phyloP scores from a whole-genome alignment of 1,140 invertebrate genomes.

The Phenacoccus solenopsis region DNA sequence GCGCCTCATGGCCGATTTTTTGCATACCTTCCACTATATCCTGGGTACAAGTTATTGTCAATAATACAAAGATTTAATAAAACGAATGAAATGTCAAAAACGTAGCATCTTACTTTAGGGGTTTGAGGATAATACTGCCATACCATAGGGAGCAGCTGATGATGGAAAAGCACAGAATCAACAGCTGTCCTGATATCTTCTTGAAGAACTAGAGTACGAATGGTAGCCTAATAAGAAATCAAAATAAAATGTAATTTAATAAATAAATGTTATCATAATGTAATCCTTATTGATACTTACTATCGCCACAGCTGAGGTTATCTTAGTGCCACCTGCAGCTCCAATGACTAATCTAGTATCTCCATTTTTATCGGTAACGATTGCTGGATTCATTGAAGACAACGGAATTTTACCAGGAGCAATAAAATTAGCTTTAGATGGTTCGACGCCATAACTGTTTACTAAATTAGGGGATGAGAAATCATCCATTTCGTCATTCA shows the following conservation, averaged over 20 bases:
- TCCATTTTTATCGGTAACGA: slow-evolving; percentile 55
- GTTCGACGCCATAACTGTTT: slow-evolving; percentile 65
- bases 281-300: too few species aligned
- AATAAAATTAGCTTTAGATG: slow-evolving; percentile 71
- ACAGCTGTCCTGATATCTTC: background rate
- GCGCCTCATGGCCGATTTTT: background rate
- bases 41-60: too few species aligned
- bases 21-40: background rate
- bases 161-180: background rate
- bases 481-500: slow-evolving; percentile 94
- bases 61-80: too few species aligned
- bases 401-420: slow-evolving; percentile 64
- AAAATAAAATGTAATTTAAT: too few species aligned
- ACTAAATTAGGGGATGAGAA: slow-evolving; percentile 72
- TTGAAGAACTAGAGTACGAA: background rate
- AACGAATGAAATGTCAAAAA: too few species aligned
- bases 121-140: background rate
- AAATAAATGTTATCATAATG: too few species aligned
- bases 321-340: slow-evolving; percentile 78
- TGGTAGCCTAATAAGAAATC: background rate
- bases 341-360: slow-evolving; percentile 59
- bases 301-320: slow-evolving; percentile 65
- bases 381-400: slow-evolving; percentile 79
- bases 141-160: background rate
- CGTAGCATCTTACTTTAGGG: background rate